Conservation (phyloP, 2,888 invertebrate species). For the Amiota minor region DNA sequence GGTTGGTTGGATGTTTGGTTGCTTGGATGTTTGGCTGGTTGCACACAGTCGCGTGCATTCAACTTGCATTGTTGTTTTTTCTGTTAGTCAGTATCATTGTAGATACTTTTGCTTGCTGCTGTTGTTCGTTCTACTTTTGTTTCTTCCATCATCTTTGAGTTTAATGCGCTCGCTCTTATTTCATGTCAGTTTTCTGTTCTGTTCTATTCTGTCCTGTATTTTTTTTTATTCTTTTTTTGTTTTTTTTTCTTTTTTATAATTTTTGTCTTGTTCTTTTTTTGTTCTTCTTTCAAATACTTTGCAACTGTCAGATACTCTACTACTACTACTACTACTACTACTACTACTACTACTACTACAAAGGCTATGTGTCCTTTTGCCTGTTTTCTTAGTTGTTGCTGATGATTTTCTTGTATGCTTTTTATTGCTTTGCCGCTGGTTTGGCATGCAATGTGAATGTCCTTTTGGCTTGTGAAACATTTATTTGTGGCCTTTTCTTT, state of each 20-base stretch:
- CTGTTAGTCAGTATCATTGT: not conserved
- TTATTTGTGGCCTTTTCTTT: too few species aligned
- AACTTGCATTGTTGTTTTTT: conserved; percentile 47
- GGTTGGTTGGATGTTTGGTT: not conserved
- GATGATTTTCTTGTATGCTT: conserved; percentile 30
- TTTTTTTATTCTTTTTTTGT: conserved; percentile 43
- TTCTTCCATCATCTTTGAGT: not conserved
- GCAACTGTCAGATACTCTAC: conserved; percentile 6
- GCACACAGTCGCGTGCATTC: conserved; percentile 54
- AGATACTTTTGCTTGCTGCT: conserved; percentile 34
- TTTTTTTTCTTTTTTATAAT: conserved; percentile 12
- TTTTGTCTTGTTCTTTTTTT: conserved; percentile 1
- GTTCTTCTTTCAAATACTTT: conserved; percentile 5
- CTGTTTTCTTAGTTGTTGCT: conserved; percentile 32
- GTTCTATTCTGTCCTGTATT: conserved; percentile 20
- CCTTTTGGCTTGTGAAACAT: conserved; percentile 48
- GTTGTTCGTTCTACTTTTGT: conserved; percentile 22
- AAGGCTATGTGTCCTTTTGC: conserved; percentile 9
- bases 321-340: not conserved
- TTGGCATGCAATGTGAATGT: conserved; percentile 59
- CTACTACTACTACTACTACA: not conserved
- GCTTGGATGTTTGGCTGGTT: not conserved
- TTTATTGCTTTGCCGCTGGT: not conserved
- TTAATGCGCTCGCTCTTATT: not conserved
- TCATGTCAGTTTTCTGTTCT: not conserved